These are phyloP conservation scores for Garra rufa DNA, from an alignment of 2,113 vertebrate species.

Conservation along the genomic window DNA sequence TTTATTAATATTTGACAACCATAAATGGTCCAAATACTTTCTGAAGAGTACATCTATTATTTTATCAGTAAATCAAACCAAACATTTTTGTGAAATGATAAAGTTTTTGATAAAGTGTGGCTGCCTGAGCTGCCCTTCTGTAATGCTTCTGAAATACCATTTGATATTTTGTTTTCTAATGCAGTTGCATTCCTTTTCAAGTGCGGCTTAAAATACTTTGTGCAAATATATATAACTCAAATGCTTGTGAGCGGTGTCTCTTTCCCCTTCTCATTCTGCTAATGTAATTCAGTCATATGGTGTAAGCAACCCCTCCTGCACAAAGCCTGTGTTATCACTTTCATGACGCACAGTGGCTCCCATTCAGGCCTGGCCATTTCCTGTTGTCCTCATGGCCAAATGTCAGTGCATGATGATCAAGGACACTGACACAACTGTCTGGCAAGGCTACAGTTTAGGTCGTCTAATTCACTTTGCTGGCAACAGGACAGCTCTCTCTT, in stretches of 20 bases:
- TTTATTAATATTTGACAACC: neutral
- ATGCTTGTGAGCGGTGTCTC: neutral
- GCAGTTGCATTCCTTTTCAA: neutral
- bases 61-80: neutral
- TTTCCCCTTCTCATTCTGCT: neutral
- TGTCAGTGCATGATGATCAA: constrained; percentile 50
- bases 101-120: neutral
- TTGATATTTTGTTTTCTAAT: neutral
- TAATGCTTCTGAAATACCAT: neutral
- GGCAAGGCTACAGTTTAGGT: constrained; percentile 36
- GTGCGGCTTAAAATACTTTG: neutral
- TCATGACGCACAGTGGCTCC: constrained; percentile 41
- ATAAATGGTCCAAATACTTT: neutral
- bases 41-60: neutral
- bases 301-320: constrained; percentile 1
- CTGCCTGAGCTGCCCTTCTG: neutral
- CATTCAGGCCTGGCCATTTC: constrained; percentile 42
- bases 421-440: constrained; percentile 38
- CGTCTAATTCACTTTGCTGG: constrained; percentile 18
- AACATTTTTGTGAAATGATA: neutral
- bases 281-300: constrained; percentile 41
- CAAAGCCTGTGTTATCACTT: constrained; percentile 44
- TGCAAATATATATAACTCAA: neutral
- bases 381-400: constrained; percentile 49
- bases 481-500: constrained; percentile 12